A percentile compares a stretch with the other conserved stretches of the same genome.
These are phyloP conservation scores for Erynnis tages DNA, from an alignment of 2,888 invertebrate species.

Conservation along the genomic window DNA sequence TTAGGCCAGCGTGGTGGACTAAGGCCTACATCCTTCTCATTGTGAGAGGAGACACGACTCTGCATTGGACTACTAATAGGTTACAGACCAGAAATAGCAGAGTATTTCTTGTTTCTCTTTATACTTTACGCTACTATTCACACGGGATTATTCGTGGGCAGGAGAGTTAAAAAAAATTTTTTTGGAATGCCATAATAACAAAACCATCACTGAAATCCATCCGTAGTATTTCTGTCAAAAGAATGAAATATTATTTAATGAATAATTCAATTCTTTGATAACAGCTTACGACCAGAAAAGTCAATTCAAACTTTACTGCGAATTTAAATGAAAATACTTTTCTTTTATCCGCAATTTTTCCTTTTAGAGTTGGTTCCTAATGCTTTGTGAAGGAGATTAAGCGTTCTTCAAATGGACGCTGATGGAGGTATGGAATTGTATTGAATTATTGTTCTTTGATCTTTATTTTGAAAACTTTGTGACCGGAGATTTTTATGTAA, in stretches of 20 bases:
- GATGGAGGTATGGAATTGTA: conserved; percentile 18
- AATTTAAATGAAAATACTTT: conserved; percentile 52
- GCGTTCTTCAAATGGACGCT: conserved; percentile 45
- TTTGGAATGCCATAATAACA: too few species aligned
- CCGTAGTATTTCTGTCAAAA: conserved; percentile 14
- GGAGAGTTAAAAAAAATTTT: too few species aligned
- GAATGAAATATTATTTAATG: conserved; percentile 35
- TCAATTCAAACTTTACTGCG: conserved; percentile 25
- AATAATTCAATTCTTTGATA: conserved; percentile 33
- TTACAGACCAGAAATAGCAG: too few species aligned
- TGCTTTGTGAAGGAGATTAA: conserved; percentile 56
- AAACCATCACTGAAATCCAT: neutral
- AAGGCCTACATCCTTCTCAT: too few species aligned
- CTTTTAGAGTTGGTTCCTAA: conserved; percentile 49
- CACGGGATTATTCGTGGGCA: too few species aligned
- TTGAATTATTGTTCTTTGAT: conserved; percentile 13
- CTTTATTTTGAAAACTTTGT: conserved; percentile 4
- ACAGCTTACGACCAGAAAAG: conserved; percentile 33
- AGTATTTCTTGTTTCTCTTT: too few species aligned
- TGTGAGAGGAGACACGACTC: too few species aligned
- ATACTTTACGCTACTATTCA: too few species aligned
- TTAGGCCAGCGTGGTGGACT: too few species aligned
- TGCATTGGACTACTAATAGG: too few species aligned
- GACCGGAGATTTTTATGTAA: conserved; percentile 3
- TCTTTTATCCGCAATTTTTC: conserved; percentile 49